Conservation (phyloP, 2,888 invertebrate species). For the Pocota personata region DNA sequence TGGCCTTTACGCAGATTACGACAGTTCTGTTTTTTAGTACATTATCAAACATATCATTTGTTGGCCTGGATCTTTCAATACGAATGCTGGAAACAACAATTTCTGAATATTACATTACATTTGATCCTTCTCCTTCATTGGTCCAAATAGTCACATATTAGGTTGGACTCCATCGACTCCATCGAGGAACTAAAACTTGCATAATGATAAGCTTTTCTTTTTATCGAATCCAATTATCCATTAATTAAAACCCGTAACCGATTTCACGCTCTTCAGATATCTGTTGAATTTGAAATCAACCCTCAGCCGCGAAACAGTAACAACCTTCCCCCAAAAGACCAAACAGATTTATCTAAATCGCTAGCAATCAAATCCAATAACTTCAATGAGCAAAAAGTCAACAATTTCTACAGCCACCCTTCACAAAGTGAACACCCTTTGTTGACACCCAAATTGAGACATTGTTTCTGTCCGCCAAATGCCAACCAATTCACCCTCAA, state of each 20-base stretch:
- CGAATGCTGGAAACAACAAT: too few species aligned
- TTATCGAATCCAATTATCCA: neutral
- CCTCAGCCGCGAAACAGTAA: neutral
- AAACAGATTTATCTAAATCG: conserved; percentile 15
- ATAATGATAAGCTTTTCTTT: too few species aligned
- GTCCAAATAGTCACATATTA: too few species aligned
- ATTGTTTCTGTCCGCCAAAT: conserved; percentile 56
- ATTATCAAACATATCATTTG: too few species aligned
- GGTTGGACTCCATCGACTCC: too few species aligned
- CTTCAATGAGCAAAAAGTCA: conserved; percentile 16
- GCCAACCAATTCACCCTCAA: conserved; percentile 27
- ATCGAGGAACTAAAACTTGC: too few species aligned
- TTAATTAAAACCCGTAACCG: neutral
- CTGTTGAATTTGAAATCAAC: conserved; percentile 56
- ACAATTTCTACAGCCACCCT: conserved; percentile 17
- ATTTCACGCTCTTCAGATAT: neutral
- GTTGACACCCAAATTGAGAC: conserved; percentile 65
- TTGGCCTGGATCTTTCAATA: too few species aligned
- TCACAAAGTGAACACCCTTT: conserved; percentile 15
- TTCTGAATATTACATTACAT: too few species aligned
- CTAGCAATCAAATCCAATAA: conserved; percentile 35
- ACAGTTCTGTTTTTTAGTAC: too few species aligned
- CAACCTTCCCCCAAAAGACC: neutral
- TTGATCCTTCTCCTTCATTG: too few species aligned
- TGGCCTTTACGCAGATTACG: too few species aligned